phyloP scores from a whole-genome alignment of 2,113 vertebrate species.

The Scatophagus argus region DNA sequence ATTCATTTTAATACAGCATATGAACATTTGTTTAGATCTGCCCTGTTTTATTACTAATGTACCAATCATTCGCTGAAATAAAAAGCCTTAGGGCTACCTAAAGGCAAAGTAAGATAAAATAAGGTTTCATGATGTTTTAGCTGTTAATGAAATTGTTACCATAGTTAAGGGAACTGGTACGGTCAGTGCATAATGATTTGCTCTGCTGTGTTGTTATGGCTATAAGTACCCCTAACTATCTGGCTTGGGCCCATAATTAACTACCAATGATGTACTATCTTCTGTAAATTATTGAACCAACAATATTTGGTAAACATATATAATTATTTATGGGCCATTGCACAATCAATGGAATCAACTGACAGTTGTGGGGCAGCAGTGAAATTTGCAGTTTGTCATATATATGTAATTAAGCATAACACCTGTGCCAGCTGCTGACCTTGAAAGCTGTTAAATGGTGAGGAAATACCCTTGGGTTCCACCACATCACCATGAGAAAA shows the following conservation, averaged over 20 bases:
- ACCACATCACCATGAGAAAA: slow-evolving; percentile 17
- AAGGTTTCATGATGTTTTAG: slow-evolving; percentile 18
- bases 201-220: slow-evolving; percentile 39
- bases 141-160: slow-evolving; percentile 39
- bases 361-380: not conserved
- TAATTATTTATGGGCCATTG: slow-evolving; percentile 47
- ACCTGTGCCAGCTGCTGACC: slow-evolving; percentile 4
- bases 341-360: slow-evolving; percentile 48
- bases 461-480: slow-evolving; percentile 10
- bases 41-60: slow-evolving; percentile 24
- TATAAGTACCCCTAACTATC: slow-evolving; percentile 49
- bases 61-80: slow-evolving; percentile 27
- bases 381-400: slow-evolving; percentile 31
- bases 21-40: slow-evolving; percentile 20
- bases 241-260: slow-evolving; percentile 62
- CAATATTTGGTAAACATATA: slow-evolving; percentile 37
- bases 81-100: slow-evolving; percentile 7
- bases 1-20: slow-evolving; percentile 16
- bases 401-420: slow-evolving; percentile 41
- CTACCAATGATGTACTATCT: slow-evolving; percentile 28
- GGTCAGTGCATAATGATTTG: slow-evolving; percentile 44
- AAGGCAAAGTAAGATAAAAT: slow-evolving; percentile 24
- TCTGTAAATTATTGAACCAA: slow-evolving; percentile 55
- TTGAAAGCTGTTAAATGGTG: not conserved
- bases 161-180: slow-evolving; percentile 17